These are phyloP conservation scores for Megalurothrips usitatus DNA, from an alignment of 2,888 invertebrate genomes.

Conservation along the genomic window DNA sequence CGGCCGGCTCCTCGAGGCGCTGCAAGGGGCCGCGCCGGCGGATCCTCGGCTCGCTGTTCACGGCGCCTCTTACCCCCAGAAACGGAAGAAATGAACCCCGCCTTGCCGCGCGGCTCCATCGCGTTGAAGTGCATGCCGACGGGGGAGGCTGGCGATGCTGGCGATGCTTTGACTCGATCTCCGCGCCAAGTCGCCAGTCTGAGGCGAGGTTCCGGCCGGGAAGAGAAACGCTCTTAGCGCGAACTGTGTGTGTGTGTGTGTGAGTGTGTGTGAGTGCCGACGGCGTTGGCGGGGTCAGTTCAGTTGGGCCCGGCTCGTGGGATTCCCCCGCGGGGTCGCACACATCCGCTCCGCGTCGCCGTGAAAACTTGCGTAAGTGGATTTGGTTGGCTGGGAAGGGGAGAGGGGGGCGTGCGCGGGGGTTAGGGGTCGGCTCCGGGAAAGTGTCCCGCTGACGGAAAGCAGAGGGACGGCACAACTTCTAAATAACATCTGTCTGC, in stretches of 20 bases:
- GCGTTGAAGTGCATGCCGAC: too few relatives aligned
- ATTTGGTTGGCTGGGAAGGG: not conserved
- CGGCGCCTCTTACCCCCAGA: too few relatives aligned
- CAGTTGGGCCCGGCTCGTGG: not conserved
- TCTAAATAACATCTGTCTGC: constrained; percentile 10
- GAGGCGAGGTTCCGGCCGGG: not conserved
- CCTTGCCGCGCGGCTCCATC: too few relatives aligned
- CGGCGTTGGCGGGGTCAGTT: not conserved
- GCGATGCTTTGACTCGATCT: too few relatives aligned
- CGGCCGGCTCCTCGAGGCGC: not conserved
- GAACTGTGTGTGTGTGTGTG: too few relatives aligned
- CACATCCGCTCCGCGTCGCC: too few relatives aligned
- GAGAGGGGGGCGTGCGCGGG: not conserved
- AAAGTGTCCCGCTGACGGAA: not conserved
- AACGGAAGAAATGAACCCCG: too few relatives aligned
- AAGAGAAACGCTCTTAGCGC: not conserved
- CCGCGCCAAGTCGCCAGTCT: not conserved
- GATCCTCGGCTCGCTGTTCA: not conserved
- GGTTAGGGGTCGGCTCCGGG: not conserved
- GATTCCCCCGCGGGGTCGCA: not conserved
- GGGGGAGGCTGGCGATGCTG: too few relatives aligned
- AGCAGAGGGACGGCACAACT: not conserved
- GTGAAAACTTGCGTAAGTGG: constrained; percentile 5
- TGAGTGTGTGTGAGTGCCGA: too few relatives aligned
- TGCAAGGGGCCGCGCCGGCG: not conserved